A percentile compares a stretch with the other conserved stretches of the same genome.
These are phyloP conservation scores for Archaeoteleia sp. DNA, from an alignment of 2,888 invertebrate genomes.

Conservation along the genomic window DNA sequence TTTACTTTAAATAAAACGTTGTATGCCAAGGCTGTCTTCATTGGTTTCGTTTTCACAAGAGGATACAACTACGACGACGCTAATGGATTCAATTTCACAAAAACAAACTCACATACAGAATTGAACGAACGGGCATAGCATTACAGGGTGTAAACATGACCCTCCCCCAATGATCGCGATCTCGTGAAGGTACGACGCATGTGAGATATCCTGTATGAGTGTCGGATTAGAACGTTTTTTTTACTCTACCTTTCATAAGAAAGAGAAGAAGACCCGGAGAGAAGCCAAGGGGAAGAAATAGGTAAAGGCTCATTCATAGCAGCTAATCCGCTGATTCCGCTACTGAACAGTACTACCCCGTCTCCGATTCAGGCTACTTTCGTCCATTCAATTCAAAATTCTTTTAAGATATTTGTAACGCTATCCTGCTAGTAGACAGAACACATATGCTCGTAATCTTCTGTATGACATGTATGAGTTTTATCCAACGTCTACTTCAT, in stretches of 20 bases:
- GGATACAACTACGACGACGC: constrained; percentile 37
- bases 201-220: constrained; percentile 46
- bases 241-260: constrained; percentile 30
- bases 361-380: constrained; percentile 58
- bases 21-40: no score
- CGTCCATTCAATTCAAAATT: constrained; percentile 61
- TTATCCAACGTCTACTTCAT: neutral
- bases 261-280: constrained; percentile 25
- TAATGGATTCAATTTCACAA: constrained; percentile 60
- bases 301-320: constrained; percentile 56
- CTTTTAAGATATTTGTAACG: constrained; percentile 70
- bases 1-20: no score
- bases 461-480: constrained; percentile 8
- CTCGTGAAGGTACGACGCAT: constrained; percentile 30
- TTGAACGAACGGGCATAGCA: constrained; percentile 55
- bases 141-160: constrained; percentile 61
- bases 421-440: constrained; percentile 68
- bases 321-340: constrained; percentile 73
- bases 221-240: constrained; percentile 56
- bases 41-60: constrained; percentile 41
- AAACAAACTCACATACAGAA: constrained; percentile 57
- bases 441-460: constrained; percentile 43
- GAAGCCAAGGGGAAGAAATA: constrained; percentile 44
- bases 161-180: constrained; percentile 49
- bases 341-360: constrained; percentile 52